Base-by-base conservation (phyloP, 2,113 vertebrate species). In the Rana temporaria region DNA sequence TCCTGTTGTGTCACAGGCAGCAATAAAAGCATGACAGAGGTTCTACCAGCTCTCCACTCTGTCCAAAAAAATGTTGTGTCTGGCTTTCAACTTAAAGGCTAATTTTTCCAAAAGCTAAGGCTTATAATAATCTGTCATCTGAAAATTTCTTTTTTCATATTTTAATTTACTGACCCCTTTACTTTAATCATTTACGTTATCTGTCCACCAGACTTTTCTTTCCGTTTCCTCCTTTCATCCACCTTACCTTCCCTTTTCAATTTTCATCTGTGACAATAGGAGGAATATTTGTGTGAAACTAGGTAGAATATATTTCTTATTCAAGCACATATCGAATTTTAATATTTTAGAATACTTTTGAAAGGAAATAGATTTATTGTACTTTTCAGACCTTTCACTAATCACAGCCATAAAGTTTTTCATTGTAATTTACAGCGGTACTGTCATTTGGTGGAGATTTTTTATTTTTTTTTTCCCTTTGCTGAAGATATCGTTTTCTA, bases 361-460 rank as follows among this genome's bases (percentile, higher is more conserved):
- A 60, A 73, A 60, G 20, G 60, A 62, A 57, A 11, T 38, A 32
- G 20, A 62, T 60, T 75, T 75, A 75, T 75, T 62, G 6, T 17
- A 59, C 30, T 34, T 57, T 4, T 4, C 0, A 19, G 72, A 14
- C 32, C 59, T 75, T 60, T 75, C 38, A 22, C 42, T 62, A 75
- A 22, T 22, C 17, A 20, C 30, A 74, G 15, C 30, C 6, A 17
- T 74, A 38, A 18, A 20, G 11, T 38, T 75, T 75, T 75, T 79
- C 66, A 32, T 69, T 79, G 65, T 57, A 55, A 68, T 34, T 26
- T 66, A 22, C 34, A 20, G 34, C 20, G 34, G 52, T 59, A 38
- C 24, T 79, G 55, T 38, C 26, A 69, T 69, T 42, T 60, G 70
- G 52, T 48, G 9, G 1, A 48, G 11, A 48, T 9, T 48, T 8